Evolutionary conservation across 2,888 invertebrate species (phyloP).

Genomic region (Meandrusa payeni): DNA sequence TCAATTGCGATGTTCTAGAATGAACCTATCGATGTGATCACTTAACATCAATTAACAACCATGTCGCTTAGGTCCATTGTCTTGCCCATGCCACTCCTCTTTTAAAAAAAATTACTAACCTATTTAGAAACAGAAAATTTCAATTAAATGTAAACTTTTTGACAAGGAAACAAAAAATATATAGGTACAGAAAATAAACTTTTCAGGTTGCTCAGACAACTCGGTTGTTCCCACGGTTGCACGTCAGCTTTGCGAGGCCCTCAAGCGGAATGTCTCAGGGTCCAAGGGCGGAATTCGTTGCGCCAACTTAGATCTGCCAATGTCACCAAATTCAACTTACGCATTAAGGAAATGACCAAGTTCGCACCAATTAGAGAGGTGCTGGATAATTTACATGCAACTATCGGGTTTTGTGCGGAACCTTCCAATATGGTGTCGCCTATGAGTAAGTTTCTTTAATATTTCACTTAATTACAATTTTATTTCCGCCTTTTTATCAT

Average conservation of each 20-base stretch:
- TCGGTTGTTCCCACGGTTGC: slow-evolving; percentile 97
- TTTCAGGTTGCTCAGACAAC: slow-evolving; percentile 89
- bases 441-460: slow-evolving; percentile 93
- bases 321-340: slow-evolving; percentile 71
- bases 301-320: slow-evolving; percentile 86
- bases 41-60: too few relatives aligned
- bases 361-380: slow-evolving; percentile 89
- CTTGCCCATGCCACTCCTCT: too few relatives aligned
- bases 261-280: slow-evolving; percentile 94
- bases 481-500: too few relatives aligned
- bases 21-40: too few relatives aligned
- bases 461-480: too few relatives aligned
- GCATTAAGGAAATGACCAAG: slow-evolving; percentile 87
- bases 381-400: slow-evolving; percentile 96
- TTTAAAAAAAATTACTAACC: too few relatives aligned
- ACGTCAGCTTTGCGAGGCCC: slow-evolving; percentile 91
- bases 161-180: too few relatives aligned
- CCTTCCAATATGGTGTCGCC: slow-evolving; percentile 92
- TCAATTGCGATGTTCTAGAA: too few relatives aligned
- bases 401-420: slow-evolving; percentile 97
- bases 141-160: too few relatives aligned
- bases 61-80: too few relatives aligned
- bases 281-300: slow-evolving; percentile 86
- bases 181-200: too few relatives aligned
- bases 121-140: too few relatives aligned